Percentiles rank a stretch among this genome's conserved stretches.
These are phyloP conservation scores for Aculops lycopersici DNA, from an alignment of 1,140 invertebrate species.

Conservation along the genomic window DNA sequence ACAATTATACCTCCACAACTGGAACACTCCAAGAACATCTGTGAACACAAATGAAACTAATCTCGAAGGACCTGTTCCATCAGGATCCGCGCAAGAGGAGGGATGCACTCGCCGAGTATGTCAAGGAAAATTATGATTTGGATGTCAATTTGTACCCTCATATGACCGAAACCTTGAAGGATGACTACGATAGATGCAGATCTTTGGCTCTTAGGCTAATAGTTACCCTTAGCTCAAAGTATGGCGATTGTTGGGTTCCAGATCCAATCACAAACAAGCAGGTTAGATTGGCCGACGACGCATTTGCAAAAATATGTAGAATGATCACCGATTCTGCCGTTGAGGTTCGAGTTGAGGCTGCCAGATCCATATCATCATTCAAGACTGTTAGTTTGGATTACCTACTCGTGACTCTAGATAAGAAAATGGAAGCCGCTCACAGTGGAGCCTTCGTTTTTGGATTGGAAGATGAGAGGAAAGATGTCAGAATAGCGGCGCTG, in stretches of 20 bases:
- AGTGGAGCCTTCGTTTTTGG: slow-evolving; percentile 88
- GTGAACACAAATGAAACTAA: background rate
- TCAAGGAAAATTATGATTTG: no score
- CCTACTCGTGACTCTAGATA: slow-evolving; percentile 79
- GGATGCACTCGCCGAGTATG: background rate
- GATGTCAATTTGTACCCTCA: slow-evolving; percentile 41
- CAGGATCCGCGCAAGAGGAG: background rate
- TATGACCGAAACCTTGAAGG: slow-evolving; percentile 43
- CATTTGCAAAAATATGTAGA: slow-evolving; percentile 75
- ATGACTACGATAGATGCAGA: slow-evolving; percentile 77
- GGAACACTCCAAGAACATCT: background rate
- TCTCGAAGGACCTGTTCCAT: background rate
- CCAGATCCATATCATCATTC: slow-evolving; percentile 26
- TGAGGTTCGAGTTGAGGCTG: slow-evolving; percentile 40
- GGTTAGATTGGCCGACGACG: slow-evolving; percentile 58
- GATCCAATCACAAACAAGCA: slow-evolving; percentile 14
- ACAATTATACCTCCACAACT: background rate
- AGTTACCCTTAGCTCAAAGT: slow-evolving; percentile 45
- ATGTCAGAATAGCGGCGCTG: slow-evolving; percentile 72
- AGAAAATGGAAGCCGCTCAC: slow-evolving; percentile 57
- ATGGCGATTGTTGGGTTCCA: slow-evolving; percentile 28
- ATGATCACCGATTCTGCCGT: slow-evolving; percentile 67
- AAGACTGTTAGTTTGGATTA: slow-evolving; percentile 53
- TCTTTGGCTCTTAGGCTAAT: slow-evolving; percentile 50
- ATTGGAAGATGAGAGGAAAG: slow-evolving; percentile 77